Conservation (phyloP, 2,888 invertebrate genomes). For the Carcina quercana region DNA sequence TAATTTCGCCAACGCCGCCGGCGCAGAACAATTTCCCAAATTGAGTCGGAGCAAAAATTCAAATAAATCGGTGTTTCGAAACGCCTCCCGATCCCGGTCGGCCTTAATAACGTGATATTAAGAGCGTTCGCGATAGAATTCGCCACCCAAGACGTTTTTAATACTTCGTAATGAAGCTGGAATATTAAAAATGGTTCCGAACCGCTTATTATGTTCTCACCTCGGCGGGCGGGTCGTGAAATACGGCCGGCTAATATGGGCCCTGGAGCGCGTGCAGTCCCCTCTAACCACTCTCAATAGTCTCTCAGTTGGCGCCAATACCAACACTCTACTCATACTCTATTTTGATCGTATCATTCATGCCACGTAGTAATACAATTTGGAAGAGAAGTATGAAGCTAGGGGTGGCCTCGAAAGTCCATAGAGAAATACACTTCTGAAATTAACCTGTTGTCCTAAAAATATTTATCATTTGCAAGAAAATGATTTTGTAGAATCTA, state of each 20-base stretch:
- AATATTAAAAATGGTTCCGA: slow-evolving; percentile 71
- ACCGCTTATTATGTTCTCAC: slow-evolving; percentile 74
- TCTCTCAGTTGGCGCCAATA: slow-evolving; percentile 54
- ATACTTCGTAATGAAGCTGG: slow-evolving; percentile 72
- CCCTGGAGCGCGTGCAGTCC: slow-evolving; percentile 31
- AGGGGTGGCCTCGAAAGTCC: too few relatives aligned
- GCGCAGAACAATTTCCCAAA: slow-evolving; percentile 68
- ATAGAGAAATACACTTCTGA: too few relatives aligned
- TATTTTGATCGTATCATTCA: too few relatives aligned
- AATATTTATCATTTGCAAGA: too few relatives aligned
- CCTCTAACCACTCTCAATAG: slow-evolving; percentile 37
- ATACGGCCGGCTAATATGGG: slow-evolving; percentile 66
- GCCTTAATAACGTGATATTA: slow-evolving; percentile 68
- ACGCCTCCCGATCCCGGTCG: slow-evolving; percentile 48
- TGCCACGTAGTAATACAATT: too few relatives aligned
- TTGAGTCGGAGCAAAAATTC: slow-evolving; percentile 72
- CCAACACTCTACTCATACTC: slow-evolving; percentile 16
- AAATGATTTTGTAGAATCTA: too few relatives aligned
- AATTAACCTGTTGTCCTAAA: too few relatives aligned
- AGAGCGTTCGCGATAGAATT: slow-evolving; percentile 72
- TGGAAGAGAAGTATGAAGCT: too few relatives aligned
- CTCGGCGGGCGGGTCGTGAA: slow-evolving; percentile 65
- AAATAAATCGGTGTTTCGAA: slow-evolving; percentile 65
- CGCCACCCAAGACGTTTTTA: slow-evolving; percentile 74
- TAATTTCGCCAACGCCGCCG: slow-evolving; percentile 70